These are phyloP conservation scores for Pelusios castaneus DNA, from an alignment of 2,113 vertebrate genomes.

Conservation along the genomic window DNA sequence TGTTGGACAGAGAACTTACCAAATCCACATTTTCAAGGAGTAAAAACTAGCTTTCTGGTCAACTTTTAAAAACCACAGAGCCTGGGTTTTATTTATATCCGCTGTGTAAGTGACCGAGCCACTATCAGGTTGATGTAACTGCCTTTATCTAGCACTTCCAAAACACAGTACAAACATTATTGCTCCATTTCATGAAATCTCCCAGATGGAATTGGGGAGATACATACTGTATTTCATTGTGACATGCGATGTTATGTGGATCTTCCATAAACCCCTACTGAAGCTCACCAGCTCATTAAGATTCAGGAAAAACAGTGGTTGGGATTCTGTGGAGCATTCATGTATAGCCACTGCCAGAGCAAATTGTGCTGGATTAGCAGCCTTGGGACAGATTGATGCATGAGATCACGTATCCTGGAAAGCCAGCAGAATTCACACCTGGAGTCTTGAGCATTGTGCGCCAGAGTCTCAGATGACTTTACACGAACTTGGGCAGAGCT, in stretches of 20 bases:
- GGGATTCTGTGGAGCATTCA: constrained; percentile 26
- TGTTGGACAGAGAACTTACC: neutral
- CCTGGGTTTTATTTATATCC: neutral
- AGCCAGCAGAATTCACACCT: constrained; percentile 40
- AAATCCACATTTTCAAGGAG: neutral
- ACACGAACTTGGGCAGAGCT: constrained; percentile 35
- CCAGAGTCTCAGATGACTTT: constrained; percentile 19
- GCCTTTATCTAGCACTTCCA: neutral
- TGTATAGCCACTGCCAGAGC: neutral
- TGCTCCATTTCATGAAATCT: neutral
- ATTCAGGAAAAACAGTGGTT: constrained; percentile 17
- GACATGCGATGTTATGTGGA: neutral
- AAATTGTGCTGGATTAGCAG: constrained; percentile 10
- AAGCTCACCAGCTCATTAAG: constrained; percentile 25
- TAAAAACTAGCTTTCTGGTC: neutral
- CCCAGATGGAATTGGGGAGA: neutral
- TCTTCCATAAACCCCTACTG: neutral
- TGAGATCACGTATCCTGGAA: constrained; percentile 15
- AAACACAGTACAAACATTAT: neutral
- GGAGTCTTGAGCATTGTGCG: neutral
- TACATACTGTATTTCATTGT: neutral
- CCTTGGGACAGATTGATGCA: neutral
- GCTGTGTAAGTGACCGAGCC: neutral
- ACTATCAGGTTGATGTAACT: neutral
- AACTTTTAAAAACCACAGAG: neutral